A percentile compares a stretch with the other conserved stretches of the same genome.
Conservation (phyloP, 2,113 vertebrate species). For the Nibea coibor region DNA sequence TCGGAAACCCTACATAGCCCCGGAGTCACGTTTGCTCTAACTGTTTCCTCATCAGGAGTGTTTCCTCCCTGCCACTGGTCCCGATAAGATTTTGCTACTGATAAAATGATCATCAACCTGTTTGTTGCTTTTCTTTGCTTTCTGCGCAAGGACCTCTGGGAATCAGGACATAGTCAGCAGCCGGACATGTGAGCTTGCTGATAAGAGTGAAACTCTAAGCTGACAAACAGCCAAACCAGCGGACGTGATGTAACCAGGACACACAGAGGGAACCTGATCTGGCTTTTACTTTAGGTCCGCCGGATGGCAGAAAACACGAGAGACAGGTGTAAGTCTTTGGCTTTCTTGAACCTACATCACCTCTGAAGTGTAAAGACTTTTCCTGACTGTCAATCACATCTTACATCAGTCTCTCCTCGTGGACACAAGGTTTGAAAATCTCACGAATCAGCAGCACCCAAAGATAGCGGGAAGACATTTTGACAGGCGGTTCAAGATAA, state of each 20-base stretch:
- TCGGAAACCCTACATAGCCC: conserved; percentile 14
- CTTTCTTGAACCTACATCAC: conserved; percentile 54
- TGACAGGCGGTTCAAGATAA: neutral
- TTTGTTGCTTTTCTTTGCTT: conserved; percentile 15
- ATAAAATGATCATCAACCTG: conserved; percentile 50
- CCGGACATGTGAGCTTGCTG: conserved; percentile 72
- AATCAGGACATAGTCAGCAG: conserved; percentile 48
- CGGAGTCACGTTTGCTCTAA: neutral
- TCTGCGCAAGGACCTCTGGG: conserved; percentile 30
- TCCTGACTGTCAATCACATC: conserved; percentile 40
- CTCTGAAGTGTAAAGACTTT: conserved; percentile 50
- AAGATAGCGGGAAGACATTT: neutral
- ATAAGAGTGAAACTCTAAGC: conserved; percentile 81
- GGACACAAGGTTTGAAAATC: neutral
- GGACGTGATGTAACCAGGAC: conserved; percentile 52
- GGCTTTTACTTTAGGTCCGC: conserved; percentile 58
- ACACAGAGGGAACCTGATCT: conserved; percentile 66
- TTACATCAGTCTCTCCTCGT: neutral
- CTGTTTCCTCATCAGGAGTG: conserved; percentile 33
- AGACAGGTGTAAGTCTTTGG: conserved; percentile 57
- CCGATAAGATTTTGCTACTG: conserved; percentile 54
- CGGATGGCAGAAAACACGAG: conserved; percentile 42
- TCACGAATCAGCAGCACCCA: neutral
- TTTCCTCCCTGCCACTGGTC: conserved; percentile 29
- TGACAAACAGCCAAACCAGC: conserved; percentile 55